These are phyloP conservation scores for Sebastes baramenuke DNA, from an alignment of 2,797 vertebrate species.

Conservation along the genomic window DNA sequence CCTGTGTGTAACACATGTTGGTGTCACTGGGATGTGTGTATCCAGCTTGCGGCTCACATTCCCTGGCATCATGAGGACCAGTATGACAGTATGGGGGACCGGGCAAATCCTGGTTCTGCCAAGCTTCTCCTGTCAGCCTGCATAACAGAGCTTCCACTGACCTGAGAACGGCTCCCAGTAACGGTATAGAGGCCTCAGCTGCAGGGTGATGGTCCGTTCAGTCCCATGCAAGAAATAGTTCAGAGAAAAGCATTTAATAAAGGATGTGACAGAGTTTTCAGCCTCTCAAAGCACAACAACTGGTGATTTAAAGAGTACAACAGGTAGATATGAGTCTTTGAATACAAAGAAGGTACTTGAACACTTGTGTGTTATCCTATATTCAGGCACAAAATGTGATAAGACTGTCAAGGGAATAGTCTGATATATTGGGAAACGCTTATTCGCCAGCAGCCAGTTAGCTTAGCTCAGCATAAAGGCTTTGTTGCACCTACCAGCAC, in stretches of 20 bases:
- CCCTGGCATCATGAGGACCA: conserved; percentile 46
- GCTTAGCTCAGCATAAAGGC: neutral
- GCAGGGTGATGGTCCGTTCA: neutral
- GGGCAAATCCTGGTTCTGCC: conserved; percentile 69
- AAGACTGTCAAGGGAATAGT: neutral
- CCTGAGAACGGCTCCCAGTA: conserved; percentile 76
- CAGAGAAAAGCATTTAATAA: neutral
- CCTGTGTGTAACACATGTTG: conserved; percentile 59
- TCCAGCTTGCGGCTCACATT: conserved; percentile 61
- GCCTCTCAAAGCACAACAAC: neutral
- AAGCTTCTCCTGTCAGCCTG: conserved; percentile 66
- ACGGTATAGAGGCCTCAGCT: conserved; percentile 62
- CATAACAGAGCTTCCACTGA: conserved; percentile 76
- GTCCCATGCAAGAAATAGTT: neutral
- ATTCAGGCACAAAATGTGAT: neutral
- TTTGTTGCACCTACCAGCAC: neutral
- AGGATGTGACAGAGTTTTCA: neutral
- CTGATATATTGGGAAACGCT: neutral
- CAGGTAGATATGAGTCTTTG: neutral
- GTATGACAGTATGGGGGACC: conserved; percentile 16
- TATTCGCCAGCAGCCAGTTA: neutral
- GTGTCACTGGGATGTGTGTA: conserved; percentile 34
- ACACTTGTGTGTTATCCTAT: neutral
- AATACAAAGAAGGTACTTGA: neutral
- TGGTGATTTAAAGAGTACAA: neutral